Percentiles rank a stretch among this genome's conserved stretches.
phyloP scores from a whole-genome alignment of 2,113 vertebrate genomes.

The Strix aluco region DNA sequence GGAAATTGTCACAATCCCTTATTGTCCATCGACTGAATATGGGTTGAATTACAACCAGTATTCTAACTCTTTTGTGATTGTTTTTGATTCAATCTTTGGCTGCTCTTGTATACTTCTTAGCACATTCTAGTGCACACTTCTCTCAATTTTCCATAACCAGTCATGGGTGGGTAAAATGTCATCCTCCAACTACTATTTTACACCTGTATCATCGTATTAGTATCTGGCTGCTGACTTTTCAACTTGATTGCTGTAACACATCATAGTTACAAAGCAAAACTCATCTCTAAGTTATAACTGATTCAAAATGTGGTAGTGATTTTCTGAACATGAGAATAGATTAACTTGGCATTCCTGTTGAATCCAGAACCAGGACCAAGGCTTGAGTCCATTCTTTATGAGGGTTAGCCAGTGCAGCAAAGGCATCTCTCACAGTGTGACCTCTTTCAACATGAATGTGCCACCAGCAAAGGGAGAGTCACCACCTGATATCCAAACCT shows the following conservation, averaged over 20 bases:
- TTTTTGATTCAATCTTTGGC: neutral
- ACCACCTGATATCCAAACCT: neutral
- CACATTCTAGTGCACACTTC: neutral
- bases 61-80: neutral
- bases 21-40: neutral
- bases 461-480: neutral
- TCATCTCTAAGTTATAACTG: neutral
- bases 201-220: neutral
- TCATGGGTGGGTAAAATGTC: neutral
- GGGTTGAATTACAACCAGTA: neutral
- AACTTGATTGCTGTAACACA: neutral
- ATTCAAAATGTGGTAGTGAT: neutral
- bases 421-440: neutral
- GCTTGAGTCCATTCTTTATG: neutral
- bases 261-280: neutral
- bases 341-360: neutral
- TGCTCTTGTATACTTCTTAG: neutral
- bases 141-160: neutral
- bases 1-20: neutral
- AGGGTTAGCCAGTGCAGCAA: neutral
- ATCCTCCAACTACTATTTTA: neutral
- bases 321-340: neutral
- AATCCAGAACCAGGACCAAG: neutral
- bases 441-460: neutral
- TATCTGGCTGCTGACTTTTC: neutral